A percentile compares a stretch with the other conserved stretches of the same genome.
Evolutionary conservation across 2,113 vertebrate genomes (phyloP).

Genomic region (Ranitomeya imitator): DNA sequence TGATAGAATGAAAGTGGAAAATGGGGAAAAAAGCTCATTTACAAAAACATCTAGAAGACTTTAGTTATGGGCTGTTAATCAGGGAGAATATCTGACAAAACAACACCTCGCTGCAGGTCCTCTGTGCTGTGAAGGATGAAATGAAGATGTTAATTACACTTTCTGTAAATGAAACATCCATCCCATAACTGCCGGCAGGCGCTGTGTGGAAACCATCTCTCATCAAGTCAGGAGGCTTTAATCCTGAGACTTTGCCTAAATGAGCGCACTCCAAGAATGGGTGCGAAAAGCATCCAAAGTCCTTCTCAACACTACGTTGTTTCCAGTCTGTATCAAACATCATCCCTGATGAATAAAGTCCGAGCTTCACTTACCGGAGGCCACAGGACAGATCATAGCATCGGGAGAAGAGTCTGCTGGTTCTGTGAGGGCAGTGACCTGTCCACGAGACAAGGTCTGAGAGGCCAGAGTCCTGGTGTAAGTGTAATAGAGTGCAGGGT

Average conservation of each 20-base stretch:
- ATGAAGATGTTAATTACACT: constrained; percentile 17
- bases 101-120: constrained; percentile 17
- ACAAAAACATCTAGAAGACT: neutral
- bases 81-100: constrained; percentile 25
- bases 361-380: no score
- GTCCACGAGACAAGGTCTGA: no score
- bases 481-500: no score
- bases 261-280: no score
- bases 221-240: neutral
- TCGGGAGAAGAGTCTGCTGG: no score
- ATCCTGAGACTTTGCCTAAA: neutral
- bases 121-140: constrained; percentile 5
- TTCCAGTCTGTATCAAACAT: no score
- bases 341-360: no score
- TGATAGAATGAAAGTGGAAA: neutral
- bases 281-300: neutral
- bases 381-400: no score
- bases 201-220: no score
- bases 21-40: constrained; percentile 2
- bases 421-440: no score
- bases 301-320: neutral
- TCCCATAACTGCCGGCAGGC: neutral
- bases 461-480: no score
- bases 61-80: constrained; percentile 41
- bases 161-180: constrained; percentile 2